Percentiles rank a stretch among this genome's conserved stretches.
These are phyloP conservation scores for Brachyptera putata DNA, from an alignment of 2,888 invertebrate genomes.

Conservation along the genomic window DNA sequence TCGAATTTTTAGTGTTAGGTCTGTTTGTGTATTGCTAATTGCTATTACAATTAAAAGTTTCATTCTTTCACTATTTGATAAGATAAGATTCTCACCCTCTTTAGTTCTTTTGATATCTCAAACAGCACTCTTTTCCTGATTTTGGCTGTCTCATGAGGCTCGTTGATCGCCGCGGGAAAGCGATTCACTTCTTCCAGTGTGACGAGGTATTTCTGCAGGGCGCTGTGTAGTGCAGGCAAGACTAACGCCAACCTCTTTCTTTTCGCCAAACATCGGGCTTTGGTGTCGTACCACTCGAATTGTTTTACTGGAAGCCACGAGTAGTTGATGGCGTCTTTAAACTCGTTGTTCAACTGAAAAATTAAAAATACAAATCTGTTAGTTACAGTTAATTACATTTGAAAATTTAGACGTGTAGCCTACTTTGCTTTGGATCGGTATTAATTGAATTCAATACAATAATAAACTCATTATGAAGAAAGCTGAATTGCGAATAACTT, in stretches of 20 bases:
- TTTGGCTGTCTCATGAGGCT: not conserved
- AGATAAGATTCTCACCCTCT: slow-evolving; percentile 28
- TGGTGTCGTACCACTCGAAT: slow-evolving; percentile 44
- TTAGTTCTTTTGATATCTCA: slow-evolving; percentile 28
- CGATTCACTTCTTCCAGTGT: slow-evolving; percentile 47
- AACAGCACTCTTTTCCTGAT: slow-evolving; percentile 21
- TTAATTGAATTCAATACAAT: no score
- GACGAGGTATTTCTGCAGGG: slow-evolving; percentile 49
- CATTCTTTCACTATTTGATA: no score
- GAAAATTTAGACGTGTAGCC: no score
- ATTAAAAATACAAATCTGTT: not conserved
- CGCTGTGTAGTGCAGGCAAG: slow-evolving; percentile 55
- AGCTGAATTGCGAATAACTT: no score
- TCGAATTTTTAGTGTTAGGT: no score
- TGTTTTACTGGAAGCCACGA: slow-evolving; percentile 47
- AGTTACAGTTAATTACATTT: no score
- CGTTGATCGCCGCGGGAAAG: not conserved
- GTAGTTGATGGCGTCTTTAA: slow-evolving; percentile 34
- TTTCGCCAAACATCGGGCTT: slow-evolving; percentile 45
- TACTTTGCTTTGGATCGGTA: no score
- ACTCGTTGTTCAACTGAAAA: slow-evolving; percentile 1
- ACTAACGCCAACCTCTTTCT: slow-evolving; percentile 37
- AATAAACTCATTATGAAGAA: no score
- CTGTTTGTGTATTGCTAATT: no score
- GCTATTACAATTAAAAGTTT: no score